These are phyloP conservation scores for Oxyura jamaicensis DNA, from an alignment of 2,113 vertebrate genomes.

Conservation along the genomic window DNA sequence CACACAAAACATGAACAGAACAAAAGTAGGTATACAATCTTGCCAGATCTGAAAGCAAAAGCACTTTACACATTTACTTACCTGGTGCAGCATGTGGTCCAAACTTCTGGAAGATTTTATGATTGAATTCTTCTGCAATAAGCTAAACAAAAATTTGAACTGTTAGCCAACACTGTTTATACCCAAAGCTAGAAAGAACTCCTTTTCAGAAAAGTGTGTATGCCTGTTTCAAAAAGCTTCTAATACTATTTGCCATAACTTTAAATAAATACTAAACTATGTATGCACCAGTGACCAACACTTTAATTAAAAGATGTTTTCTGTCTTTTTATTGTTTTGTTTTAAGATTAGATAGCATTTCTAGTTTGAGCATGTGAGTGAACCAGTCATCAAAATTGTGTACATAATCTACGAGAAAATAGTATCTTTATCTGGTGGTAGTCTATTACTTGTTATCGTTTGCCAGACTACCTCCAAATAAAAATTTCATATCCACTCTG, in stretches of 20 bases:
- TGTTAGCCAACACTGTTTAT: background rate
- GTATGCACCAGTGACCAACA: background rate
- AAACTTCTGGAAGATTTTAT: slow-evolving; percentile 81
- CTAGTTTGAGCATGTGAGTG: background rate
- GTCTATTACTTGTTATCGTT: background rate
- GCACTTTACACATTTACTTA: slow-evolving; percentile 52
- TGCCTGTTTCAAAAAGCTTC: background rate
- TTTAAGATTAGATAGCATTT: background rate
- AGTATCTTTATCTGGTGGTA: background rate
- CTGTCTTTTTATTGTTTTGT: background rate
- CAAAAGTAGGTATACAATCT: background rate
- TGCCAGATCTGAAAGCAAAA: background rate
- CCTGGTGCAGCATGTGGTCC: slow-evolving; percentile 81
- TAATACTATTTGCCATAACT: background rate
- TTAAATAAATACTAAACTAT: background rate
- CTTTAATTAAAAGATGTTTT: background rate
- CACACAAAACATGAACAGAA: background rate
- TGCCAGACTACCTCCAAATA: background rate
- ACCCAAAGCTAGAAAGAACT: background rate
- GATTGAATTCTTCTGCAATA: slow-evolving; percentile 94
- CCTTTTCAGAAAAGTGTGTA: background rate
- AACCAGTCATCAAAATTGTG: background rate
- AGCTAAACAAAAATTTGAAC: slow-evolving; percentile 76
- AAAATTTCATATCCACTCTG: background rate
- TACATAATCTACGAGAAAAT: background rate